Percentiles rank a stretch among this genome's conserved stretches.
phyloP scores from a whole-genome alignment of 1,140 invertebrate species.

The Aphelinus certus region DNA sequence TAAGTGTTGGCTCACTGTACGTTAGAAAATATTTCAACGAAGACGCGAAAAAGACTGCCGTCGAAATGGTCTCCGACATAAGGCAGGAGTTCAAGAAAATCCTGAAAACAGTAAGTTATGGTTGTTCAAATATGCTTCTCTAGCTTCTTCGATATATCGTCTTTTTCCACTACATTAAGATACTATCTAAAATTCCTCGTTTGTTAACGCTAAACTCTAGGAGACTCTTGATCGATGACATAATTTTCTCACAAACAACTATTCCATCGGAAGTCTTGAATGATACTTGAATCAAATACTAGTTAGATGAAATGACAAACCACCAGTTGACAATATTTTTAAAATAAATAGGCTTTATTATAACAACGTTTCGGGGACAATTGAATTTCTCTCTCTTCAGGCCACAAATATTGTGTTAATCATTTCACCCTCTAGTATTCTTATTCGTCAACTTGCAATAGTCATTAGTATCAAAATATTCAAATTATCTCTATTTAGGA shows the following conservation, averaged over 20 bases:
- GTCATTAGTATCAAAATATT: no score
- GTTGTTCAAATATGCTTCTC: conserved; percentile 57
- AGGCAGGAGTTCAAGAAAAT: conserved; percentile 68
- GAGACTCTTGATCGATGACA: conserved; percentile 58
- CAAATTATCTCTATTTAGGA: no score
- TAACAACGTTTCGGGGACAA: no score
- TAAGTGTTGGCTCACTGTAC: conserved; percentile 81
- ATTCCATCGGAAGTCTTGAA: neutral
- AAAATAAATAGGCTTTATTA: no score
- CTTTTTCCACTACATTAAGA: conserved; percentile 63
- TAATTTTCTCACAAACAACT: conserved; percentile 64
- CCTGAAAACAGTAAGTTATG: conserved; percentile 42
- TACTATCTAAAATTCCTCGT: conserved; percentile 65
- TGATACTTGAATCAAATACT: no score
- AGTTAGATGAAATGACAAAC: no score
- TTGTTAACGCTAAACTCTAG: conserved; percentile 66
- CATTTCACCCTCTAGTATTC: no score
- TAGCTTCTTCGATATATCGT: conserved; percentile 65
- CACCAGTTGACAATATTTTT: neutral
- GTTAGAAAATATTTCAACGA: conserved; percentile 80
- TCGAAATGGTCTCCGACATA: conserved; percentile 87
- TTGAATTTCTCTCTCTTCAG: no score
- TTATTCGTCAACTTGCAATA: no score
- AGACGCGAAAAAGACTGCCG: conserved; percentile 75
- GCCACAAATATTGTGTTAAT: no score